Evolutionary conservation across 2,113 vertebrate genomes (phyloP).

Genomic region (Sisor rabdophorus): DNA sequence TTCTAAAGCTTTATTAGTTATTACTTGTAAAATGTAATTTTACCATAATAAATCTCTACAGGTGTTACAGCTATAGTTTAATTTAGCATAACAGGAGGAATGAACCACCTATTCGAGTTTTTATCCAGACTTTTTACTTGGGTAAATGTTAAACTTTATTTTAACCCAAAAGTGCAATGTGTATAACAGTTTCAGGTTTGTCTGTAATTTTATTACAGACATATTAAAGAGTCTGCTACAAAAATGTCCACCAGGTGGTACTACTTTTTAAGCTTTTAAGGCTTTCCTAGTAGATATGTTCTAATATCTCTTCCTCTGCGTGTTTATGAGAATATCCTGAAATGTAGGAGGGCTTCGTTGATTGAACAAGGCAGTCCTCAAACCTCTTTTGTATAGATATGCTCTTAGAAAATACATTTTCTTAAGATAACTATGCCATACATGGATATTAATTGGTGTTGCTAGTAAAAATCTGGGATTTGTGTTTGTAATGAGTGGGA

Average conservation of each 20-base stretch:
- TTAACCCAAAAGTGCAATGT: background rate
- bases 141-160: background rate
- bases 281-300: background rate
- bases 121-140: background rate
- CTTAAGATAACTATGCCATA: background rate
- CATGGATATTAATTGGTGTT: background rate
- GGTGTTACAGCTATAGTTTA: background rate
- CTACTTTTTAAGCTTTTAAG: background rate
- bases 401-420: background rate
- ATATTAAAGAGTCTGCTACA: too few relatives aligned
- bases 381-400: background rate
- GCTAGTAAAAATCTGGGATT: background rate
- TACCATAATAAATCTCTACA: background rate
- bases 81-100: background rate
- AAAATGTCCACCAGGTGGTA: constrained; percentile 36
- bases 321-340: constrained; percentile 6
- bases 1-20: background rate
- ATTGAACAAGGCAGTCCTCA: background rate
- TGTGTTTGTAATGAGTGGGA: background rate
- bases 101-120: constrained; percentile 10
- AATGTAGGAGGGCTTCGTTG: constrained; percentile 1
- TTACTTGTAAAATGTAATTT: background rate
- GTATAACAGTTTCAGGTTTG: background rate
- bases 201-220: background rate
- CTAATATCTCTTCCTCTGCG: background rate